These are phyloP conservation scores for Anolis sagrei DNA, from an alignment of 2,113 vertebrate species.

Conservation along the genomic window DNA sequence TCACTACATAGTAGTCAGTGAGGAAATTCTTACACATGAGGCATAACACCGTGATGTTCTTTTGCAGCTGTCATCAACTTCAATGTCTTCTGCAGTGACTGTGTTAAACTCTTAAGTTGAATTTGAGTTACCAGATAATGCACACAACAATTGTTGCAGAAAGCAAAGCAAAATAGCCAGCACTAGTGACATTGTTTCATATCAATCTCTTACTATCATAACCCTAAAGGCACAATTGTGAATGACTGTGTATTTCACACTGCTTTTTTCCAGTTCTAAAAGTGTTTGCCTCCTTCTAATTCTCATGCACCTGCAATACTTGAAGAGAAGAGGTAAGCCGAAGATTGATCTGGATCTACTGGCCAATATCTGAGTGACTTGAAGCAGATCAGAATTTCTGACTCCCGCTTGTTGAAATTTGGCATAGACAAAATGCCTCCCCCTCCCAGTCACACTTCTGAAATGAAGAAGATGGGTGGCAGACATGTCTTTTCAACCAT, in stretches of 20 bases:
- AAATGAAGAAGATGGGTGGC: background rate
- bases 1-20: background rate
- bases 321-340: background rate
- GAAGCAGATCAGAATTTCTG: background rate
- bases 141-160: slow-evolving; percentile 20
- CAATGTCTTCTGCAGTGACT: slow-evolving; percentile 3
- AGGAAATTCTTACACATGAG: slow-evolving; percentile 40
- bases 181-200: slow-evolving; percentile 5
- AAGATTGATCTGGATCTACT: background rate
- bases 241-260: background rate
- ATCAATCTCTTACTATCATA: background rate
- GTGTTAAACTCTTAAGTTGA: background rate
- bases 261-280: background rate
- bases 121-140: slow-evolving; percentile 18
- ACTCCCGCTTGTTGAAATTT: background rate
- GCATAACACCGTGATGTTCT: slow-evolving; percentile 32
- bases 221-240: background rate
- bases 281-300: background rate
- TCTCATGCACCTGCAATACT: slow-evolving; percentile 28
- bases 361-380: background rate
- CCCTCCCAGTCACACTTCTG: background rate
- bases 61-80: slow-evolving; percentile 41
- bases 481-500: background rate
- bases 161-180: slow-evolving; percentile 27
- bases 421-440: no score